Evolutionary conservation across 1,140 invertebrate species (phyloP).

Genomic region (Eueides isabella): DNA sequence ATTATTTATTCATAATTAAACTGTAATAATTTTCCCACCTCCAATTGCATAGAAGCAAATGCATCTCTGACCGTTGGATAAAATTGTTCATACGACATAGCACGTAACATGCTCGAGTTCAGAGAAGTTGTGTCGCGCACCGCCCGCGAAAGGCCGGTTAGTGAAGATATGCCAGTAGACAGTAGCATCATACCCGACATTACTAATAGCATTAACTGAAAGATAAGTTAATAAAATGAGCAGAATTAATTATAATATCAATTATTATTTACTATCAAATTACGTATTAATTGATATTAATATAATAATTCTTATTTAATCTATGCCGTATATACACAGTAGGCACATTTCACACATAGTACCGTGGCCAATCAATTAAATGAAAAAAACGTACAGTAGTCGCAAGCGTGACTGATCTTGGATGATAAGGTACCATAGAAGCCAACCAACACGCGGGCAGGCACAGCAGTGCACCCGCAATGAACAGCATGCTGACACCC

Average conservation of each 20-base stretch:
- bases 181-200: constrained; percentile 61
- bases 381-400: constrained; percentile 50
- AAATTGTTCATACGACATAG: constrained; percentile 45
- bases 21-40: constrained; percentile 43
- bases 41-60: constrained; percentile 69
- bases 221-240: background rate
- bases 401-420: constrained; percentile 50
- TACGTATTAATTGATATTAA: too few relatives aligned
- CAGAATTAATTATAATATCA: too few relatives aligned
- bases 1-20: background rate
- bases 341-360: background rate
- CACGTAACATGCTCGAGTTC: constrained; percentile 62
- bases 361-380: background rate
- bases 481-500: constrained; percentile 55
- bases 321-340: background rate
- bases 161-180: constrained; percentile 55
- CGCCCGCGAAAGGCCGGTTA: constrained; percentile 53
- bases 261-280: too few relatives aligned
- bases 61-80: constrained; percentile 63
- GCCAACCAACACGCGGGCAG: constrained; percentile 67
- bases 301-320: background rate
- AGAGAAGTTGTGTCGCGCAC: constrained; percentile 55
- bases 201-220: constrained; percentile 60
- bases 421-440: constrained; percentile 62
- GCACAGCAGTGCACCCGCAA: constrained; percentile 64